A percentile compares a stretch with the other conserved stretches of the same genome.
Conservation (phyloP, 2,113 vertebrate species). For the Hypomesus transpacificus region DNA sequence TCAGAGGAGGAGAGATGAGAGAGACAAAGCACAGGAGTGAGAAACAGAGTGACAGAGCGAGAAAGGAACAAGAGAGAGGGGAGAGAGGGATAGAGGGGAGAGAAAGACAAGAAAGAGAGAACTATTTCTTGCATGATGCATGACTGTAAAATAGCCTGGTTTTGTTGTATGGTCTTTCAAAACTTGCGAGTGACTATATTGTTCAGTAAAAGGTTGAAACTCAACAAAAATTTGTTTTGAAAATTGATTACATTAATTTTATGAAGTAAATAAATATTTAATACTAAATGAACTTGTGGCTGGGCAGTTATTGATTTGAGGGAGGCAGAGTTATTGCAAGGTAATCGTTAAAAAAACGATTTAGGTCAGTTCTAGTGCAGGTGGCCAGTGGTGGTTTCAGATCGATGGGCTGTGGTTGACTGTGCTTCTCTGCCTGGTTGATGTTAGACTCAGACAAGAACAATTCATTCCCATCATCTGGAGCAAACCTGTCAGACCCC, state of each 20-base stretch:
- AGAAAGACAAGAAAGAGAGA: neutral
- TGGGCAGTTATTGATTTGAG: slow-evolving; percentile 37
- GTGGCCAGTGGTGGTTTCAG: neutral
- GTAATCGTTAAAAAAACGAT: slow-evolving; percentile 38
- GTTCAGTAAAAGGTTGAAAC: too few relatives aligned
- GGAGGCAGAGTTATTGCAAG: slow-evolving; percentile 33
- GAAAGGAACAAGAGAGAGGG: too few relatives aligned
- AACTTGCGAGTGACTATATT: too few relatives aligned
- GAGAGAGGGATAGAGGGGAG: neutral
- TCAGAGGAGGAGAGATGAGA: too few relatives aligned
- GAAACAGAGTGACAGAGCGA: too few relatives aligned
- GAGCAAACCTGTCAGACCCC: neutral
- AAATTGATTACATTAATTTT: slow-evolving; percentile 17
- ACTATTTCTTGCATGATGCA: too few relatives aligned
- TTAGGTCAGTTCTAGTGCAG: neutral
- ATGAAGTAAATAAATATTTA: slow-evolving; percentile 46
- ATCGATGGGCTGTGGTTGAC: neutral
- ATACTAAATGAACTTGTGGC: slow-evolving; percentile 44
- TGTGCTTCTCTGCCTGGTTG: neutral
- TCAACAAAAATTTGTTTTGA: too few relatives aligned
- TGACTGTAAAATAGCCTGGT: too few relatives aligned
- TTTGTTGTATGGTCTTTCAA: too few relatives aligned
- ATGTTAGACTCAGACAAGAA: neutral
- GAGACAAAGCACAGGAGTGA: too few relatives aligned
- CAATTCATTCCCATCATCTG: neutral